Evolutionary conservation across 2,797 vertebrate species (phyloP), one percentile per base, ranked within the genome.

Genomic region (Tenualosa thibaudeaui): DNA sequence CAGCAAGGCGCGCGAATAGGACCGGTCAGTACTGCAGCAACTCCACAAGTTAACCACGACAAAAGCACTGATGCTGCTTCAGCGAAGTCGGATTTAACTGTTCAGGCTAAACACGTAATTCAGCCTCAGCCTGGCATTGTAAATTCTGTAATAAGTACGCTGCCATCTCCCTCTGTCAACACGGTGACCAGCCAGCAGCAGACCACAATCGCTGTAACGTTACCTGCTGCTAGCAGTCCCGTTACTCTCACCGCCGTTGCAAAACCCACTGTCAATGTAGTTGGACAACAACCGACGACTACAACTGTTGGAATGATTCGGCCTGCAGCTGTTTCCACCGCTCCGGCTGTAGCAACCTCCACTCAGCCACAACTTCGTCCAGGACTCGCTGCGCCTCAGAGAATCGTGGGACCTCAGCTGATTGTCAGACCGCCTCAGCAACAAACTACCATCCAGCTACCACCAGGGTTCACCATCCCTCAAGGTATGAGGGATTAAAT

Each of bases 381-480:
- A 2, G 96, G 93, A 87, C 91, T 95, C 10, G 60, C 93, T 50
- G 88, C 94, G 19, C 91, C 95, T 50, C 96, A 95, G 81, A 93
- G 96, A 88, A 93, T 96, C 12, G 95, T 96, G 85, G 93, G 96
- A 31, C 97, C 96, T 4, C 96, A 97, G 93, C 90, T 97, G 91
- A 96, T 97, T 87, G 96, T 97, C 91, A 94, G 96, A 92, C 96
- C 96, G 3, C 95, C 95, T 81, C 96, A 95, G 71, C 96, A 95
- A 86, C 97, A 96, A 93, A 95, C 97, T 7, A 97, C 96, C 84
- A 96, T 97, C 86, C 97, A 97, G 91, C 94, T 97, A 88, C 96
- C 96, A 54, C 95, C 96, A 31, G 97, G 96, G 83, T 97, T 97
- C 91, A 97, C 96, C 88, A 96, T 97, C 91, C 96, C 96, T 40